A percentile compares a stretch with the other conserved stretches of the same genome.
phyloP scores from a whole-genome alignment of 2,888 invertebrate species.

The Tinea pellionella region DNA sequence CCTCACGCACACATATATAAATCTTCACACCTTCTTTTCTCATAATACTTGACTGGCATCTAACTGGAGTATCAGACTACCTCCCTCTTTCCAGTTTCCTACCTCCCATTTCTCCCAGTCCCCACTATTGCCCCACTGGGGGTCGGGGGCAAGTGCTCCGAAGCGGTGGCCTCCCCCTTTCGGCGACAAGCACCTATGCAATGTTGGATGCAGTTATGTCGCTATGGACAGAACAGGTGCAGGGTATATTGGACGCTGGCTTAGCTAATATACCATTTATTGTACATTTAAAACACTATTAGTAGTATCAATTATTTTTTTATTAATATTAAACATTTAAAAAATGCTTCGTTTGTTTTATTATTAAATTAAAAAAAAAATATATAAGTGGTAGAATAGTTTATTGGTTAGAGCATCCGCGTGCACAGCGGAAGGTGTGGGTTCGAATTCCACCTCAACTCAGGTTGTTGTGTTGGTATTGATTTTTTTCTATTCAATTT shows the following conservation, averaged over 20 bases:
- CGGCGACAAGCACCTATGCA: slow-evolving; percentile 16
- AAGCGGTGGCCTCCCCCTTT: slow-evolving; percentile 12
- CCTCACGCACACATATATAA: slow-evolving; percentile 9
- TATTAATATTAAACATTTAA: too few species aligned
- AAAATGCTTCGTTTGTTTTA: too few species aligned
- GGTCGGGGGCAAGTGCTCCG: slow-evolving; percentile 15
- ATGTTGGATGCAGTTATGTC: slow-evolving; percentile 16
- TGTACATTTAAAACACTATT: too few species aligned
- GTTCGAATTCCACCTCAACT: too few species aligned
- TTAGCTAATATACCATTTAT: slow-evolving; percentile 12
- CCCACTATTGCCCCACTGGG: slow-evolving; percentile 15
- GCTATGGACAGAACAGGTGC: slow-evolving; percentile 15
- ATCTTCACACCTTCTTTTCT: slow-evolving; percentile 17
- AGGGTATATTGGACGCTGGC: slow-evolving; percentile 15
- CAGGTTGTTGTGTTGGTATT: too few species aligned
- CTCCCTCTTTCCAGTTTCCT: not conserved
- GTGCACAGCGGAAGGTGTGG: too few species aligned
- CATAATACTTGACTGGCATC: slow-evolving; percentile 17
- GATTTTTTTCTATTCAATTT: not conserved
- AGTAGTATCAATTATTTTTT: too few species aligned
- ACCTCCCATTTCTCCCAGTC: slow-evolving; percentile 9
- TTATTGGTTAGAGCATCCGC: too few species aligned
- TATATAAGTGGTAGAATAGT: too few species aligned
- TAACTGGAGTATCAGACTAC: slow-evolving; percentile 16
- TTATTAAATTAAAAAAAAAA: too few species aligned